A percentile compares a stretch with the other conserved stretches of the same genome.
Conservation (phyloP, 2,113 vertebrate species). For the Ivindomyrus marchei region DNA sequence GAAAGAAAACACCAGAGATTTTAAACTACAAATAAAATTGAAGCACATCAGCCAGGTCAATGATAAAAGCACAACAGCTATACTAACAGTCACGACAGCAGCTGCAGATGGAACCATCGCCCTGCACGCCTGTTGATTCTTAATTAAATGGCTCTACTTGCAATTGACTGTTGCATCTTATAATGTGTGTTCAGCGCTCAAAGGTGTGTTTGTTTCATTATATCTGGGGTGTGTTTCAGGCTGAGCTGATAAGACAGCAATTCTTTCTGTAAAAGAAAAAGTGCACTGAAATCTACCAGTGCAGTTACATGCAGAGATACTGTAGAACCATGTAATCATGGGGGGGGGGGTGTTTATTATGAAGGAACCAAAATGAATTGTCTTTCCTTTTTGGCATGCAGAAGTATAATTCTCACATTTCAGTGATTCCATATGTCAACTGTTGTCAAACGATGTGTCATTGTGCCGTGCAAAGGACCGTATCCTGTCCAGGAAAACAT, state of each 20-base stretch:
- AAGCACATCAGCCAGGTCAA: not conserved
- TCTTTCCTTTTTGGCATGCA: slow-evolving; percentile 19
- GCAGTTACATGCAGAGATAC: not conserved
- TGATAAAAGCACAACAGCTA: not conserved
- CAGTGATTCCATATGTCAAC: slow-evolving; percentile 12
- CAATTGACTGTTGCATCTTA: not conserved
- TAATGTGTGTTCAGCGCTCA: not conserved
- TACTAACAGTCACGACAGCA: not conserved
- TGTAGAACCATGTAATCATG: not conserved
- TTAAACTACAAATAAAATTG: not conserved
- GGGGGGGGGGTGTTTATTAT: not conserved
- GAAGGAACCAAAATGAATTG: slow-evolving; percentile 7
- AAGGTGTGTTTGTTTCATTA: not conserved
- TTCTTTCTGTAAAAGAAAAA: not conserved
- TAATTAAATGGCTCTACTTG: not conserved
- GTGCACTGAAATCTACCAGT: not conserved
- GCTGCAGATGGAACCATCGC: not conserved
- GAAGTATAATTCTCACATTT: slow-evolving; percentile 6
- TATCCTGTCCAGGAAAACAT: not conserved
- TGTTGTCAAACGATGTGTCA: not conserved
- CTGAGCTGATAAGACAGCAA: not conserved
- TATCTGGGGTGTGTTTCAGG: not conserved
- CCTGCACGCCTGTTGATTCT: not conserved
- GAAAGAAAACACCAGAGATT: not conserved
- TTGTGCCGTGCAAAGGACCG: not conserved